Conservation (phyloP, 2,113 vertebrate species). For the Anser brachyrhynchus region DNA sequence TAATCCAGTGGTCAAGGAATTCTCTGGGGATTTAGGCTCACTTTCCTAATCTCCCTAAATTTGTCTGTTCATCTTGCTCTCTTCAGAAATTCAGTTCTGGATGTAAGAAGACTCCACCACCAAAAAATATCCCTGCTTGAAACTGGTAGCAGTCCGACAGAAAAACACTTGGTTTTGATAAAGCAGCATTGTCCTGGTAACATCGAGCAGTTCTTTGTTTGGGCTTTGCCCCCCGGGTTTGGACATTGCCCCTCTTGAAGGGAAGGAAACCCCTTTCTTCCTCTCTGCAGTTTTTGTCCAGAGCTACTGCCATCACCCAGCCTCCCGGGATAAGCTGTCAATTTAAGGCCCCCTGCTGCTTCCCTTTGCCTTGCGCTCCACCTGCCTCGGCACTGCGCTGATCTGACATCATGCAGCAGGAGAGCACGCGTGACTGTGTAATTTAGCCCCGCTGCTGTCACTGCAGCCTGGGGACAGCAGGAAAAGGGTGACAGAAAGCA, state of each 20-base stretch:
- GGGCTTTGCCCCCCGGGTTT: background rate
- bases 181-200: background rate
- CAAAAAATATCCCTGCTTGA: accelerated
- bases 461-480: background rate
- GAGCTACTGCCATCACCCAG: background rate
- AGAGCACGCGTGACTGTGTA: background rate
- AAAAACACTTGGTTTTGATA: background rate
- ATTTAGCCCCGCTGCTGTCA: background rate
- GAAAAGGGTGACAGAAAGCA: background rate
- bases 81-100: background rate
- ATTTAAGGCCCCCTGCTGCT: background rate
- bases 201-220: background rate
- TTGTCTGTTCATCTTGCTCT: background rate
- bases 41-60: background rate
- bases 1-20: background rate
- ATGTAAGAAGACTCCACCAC: background rate
- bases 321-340: background rate
- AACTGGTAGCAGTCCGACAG: background rate
- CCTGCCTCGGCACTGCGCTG: background rate
- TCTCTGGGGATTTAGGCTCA: background rate
- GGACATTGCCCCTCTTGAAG: background rate
- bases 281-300: background rate
- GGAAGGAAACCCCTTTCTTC: background rate
- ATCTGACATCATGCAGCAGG: background rate
- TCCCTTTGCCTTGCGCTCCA: background rate